Base-by-base conservation (phyloP, 2,888 invertebrate species). In the Stratiomys singularior region DNA sequence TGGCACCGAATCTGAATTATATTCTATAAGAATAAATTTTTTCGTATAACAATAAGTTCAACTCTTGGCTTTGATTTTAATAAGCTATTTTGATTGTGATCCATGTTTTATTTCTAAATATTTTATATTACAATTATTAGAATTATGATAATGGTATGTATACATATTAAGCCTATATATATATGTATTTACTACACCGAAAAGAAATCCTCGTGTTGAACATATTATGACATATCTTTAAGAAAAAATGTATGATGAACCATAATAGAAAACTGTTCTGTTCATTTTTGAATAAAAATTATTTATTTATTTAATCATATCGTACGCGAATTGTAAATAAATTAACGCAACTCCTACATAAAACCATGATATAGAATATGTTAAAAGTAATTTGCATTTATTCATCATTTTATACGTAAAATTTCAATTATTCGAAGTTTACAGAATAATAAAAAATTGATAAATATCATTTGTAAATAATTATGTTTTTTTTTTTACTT, bases 381-480 rank as follows among this genome's bases (percentile, higher is more conserved):
- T 74, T 74, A 58, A n/a, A 58, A 30, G 2, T 37, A 52, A 74
- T 74, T 37, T 58, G 74, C 74, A 74, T 74, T 74, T 74, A 74
- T 74, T 74, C 74, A 74, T 74, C 44, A 74, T 74, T 74, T 74
- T 58, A 74, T 74, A 74, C 74, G 60, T 74, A 74, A 58, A 58
- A 37, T 74, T 58, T 30, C 74, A 74, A 72, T 58, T 69, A 69
- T 69, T 69, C 25, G 21, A 69, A 25, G 27, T 69, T 69, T 47
- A 69, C 46, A 23, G 69, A 47, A 69, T 69, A 69, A 47, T 74
- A 44, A 60, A 74, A 58, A 74, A 74, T n/a, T 23, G 27, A 71
- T 47, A 46, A 47, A 71, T 47, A 46, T 27, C 25, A 74, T 74
- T 74, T 74, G 60, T 74, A 74, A 74, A 27, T n/a, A n/a, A n/a